Base-by-base conservation (phyloP, 64 coral and sea anemone species). In the Hydrozoanthus tunicans region DNA sequence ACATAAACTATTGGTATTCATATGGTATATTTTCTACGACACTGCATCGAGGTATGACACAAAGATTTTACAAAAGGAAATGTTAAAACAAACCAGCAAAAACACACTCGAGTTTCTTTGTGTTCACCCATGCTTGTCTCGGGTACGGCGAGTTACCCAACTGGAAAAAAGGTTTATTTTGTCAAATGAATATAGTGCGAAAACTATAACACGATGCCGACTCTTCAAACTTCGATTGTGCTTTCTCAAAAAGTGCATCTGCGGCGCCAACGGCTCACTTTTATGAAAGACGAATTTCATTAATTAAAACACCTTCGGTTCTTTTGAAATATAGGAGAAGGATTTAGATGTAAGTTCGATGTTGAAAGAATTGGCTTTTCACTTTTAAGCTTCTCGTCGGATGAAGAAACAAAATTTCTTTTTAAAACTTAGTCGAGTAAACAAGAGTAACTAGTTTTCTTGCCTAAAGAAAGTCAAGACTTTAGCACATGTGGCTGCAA, bases 271-370 rank as follows among this genome's bases (percentile, higher is more conserved):
- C 54, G 60, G 86, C 94, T 79, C 66, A 61, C 57, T 82, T 86
- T 80, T 77, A 92, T 54, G 56, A 90, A 78, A 85, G 59, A 79
- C 43, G 58, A 83, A 82, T 84, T 91, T 85, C 78, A 96, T 96
- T 96, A 93, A 93, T 86, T 67, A 79, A 83, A 78, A 91, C 80
- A 65, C 64, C 69, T 89, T 92, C 94, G 92, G 95, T 89, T 78
- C 92, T 90, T 93, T 92, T 92, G 92, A 90, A 92, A 91, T 89
- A 78, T 69, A 12, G 20, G 64, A 84, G 93, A 51, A 59, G 64
- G 65, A 71, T 65, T 86, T 57, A 70, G 84, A 89, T 17, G 61
- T 10, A 93, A 24, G 25, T 56, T 26, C 25, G 84, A 58, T 58
- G 23, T 74, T 73, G n/a, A 4, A 52, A 57, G 9, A 69, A 67